Percentiles rank a stretch among this genome's conserved stretches.
These are phyloP conservation scores for Drosophila mayaguana DNA, from an alignment of 2,888 invertebrate species.

Conservation along the genomic window DNA sequence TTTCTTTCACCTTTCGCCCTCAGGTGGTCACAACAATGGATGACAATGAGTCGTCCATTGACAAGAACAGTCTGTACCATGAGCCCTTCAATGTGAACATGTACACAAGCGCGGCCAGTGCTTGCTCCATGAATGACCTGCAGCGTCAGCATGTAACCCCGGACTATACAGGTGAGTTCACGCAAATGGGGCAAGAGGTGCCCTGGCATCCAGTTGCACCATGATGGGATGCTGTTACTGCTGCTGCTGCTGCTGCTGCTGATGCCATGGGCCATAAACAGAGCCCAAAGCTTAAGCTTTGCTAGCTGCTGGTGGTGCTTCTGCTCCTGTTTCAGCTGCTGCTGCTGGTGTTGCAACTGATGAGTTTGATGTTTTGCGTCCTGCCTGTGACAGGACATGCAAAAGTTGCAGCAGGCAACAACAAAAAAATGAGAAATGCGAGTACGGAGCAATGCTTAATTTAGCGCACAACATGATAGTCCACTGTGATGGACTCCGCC, in stretches of 20 bases:
- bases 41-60: slow-evolving; percentile 85
- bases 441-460: slow-evolving; percentile 72
- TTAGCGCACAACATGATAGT: slow-evolving; percentile 76
- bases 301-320: neutral
- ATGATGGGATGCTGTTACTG: slow-evolving; percentile 28
- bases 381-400: slow-evolving; percentile 79
- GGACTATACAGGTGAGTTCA: slow-evolving; percentile 87
- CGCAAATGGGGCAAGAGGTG: slow-evolving; percentile 22
- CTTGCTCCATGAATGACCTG: slow-evolving; percentile 85
- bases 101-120: slow-evolving; percentile 85
- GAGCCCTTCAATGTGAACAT: slow-evolving; percentile 86
- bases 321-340: slow-evolving; percentile 14
- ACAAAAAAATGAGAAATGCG: slow-evolving; percentile 33
- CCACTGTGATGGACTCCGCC: slow-evolving; percentile 46
- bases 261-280: slow-evolving; percentile 49
- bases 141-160: slow-evolving; percentile 86
- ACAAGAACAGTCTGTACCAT: slow-evolving; percentile 86
- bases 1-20: slow-evolving; percentile 56
- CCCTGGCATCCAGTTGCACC: slow-evolving; percentile 27
- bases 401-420: slow-evolving; percentile 61
- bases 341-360: slow-evolving; percentile 67
- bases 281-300: slow-evolving; percentile 49
- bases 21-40: slow-evolving; percentile 84
- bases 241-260: slow-evolving; percentile 17
- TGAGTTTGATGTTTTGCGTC: slow-evolving; percentile 79